Evolutionary conservation across 2,113 vertebrate species (phyloP).

Genomic region (Cyanoderma ruficeps): DNA sequence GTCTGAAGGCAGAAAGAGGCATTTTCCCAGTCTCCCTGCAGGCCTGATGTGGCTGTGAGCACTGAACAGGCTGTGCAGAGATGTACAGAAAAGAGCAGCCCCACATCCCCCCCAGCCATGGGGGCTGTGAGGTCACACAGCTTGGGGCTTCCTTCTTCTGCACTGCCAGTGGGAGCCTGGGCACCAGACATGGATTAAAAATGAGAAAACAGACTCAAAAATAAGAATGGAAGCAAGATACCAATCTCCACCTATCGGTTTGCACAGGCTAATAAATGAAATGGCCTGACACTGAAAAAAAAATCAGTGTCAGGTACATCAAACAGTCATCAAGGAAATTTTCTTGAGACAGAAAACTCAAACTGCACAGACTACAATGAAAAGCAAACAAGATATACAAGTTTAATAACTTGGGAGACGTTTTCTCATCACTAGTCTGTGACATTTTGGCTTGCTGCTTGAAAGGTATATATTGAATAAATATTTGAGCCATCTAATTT

Average conservation of each 20-base stretch:
- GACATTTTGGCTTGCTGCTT: neutral
- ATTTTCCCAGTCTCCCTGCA: neutral
- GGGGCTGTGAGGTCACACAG: neutral
- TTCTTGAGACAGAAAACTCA: neutral
- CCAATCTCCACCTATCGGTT: neutral
- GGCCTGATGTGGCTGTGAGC: neutral
- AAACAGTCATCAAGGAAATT: constrained; percentile 38
- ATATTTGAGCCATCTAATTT: neutral
- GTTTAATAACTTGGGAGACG: neutral
- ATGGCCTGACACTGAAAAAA: neutral
- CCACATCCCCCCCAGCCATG: neutral
- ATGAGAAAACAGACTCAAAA: neutral
- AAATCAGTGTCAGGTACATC: neutral
- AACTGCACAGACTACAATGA: neutral
- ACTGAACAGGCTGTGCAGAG: neutral
- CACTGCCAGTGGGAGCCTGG: neutral
- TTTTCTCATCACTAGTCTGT: neutral
- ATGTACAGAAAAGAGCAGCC: neutral
- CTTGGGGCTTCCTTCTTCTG: neutral
- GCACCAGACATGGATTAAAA: neutral
- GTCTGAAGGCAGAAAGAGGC: neutral
- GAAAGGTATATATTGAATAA: neutral
- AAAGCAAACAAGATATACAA: neutral
- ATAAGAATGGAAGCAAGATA: constrained; percentile 12
- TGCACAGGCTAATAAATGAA: neutral